Conservation (phyloP, 2,113 vertebrate species). For the Oxyruncus cristatus region DNA sequence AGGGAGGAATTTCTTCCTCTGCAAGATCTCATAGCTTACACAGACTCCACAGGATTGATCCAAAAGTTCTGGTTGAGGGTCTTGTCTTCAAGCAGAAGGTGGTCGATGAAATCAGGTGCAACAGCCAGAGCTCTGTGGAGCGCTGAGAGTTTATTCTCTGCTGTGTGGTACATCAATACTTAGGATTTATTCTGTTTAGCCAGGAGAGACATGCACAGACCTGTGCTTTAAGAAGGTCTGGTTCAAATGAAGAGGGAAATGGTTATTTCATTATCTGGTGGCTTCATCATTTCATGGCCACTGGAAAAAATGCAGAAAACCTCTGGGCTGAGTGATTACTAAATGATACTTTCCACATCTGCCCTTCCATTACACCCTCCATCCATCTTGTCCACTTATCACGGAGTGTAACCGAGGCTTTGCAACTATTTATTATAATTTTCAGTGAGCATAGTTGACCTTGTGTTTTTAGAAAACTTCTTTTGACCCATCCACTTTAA, state of each 20-base stretch:
- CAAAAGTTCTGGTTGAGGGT: not conserved
- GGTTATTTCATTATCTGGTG: not conserved
- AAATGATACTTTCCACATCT: not conserved
- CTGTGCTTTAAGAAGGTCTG: not conserved
- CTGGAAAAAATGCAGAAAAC: not conserved
- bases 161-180: not conserved
- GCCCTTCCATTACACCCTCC: not conserved
- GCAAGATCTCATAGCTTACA: not conserved
- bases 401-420: not conserved
- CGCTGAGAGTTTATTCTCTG: not conserved
- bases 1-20: not conserved
- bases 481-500: slow-evolving; percentile 11
- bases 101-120: not conserved
- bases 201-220: not conserved
- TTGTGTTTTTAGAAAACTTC: not conserved
- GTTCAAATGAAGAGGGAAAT: not conserved
- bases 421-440: not conserved
- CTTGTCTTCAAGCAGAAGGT: not conserved
- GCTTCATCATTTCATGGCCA: not conserved
- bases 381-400: not conserved
- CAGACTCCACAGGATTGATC: not conserved
- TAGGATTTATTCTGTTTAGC: not conserved
- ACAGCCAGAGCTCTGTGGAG: not conserved
- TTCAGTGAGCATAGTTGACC: not conserved
- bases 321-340: not conserved